Conservation (phyloP, 1,140 invertebrate genomes). For the Zaprionus davidi region DNA sequence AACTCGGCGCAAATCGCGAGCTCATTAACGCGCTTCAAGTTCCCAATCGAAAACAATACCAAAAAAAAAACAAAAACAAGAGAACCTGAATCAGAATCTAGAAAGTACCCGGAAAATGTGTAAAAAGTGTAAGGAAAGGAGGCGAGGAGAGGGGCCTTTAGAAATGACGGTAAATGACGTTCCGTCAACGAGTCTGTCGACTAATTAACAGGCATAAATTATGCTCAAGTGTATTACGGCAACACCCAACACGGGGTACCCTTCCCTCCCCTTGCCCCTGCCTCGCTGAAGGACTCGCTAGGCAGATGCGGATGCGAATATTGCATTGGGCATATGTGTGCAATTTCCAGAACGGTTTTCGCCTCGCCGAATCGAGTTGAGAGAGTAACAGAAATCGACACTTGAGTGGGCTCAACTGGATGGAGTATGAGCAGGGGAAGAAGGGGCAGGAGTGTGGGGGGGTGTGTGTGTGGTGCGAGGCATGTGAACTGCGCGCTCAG, state of each 20-base stretch:
- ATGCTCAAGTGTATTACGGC: conserved; percentile 77
- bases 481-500: neutral
- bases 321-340: conserved; percentile 28
- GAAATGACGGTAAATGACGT: conserved; percentile 57
- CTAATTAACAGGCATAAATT: conserved; percentile 82
- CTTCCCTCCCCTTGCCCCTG: no score
- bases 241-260: conserved; percentile 46
- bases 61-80: conserved; percentile 27
- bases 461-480: neutral
- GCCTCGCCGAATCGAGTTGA: conserved; percentile 41
- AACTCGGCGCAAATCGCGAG: conserved; percentile 27
- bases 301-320: neutral
- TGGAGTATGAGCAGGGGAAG: conserved; percentile 3
- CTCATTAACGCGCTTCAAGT: conserved; percentile 51
- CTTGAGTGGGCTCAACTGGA: conserved; percentile 62
- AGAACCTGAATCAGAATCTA: conserved; percentile 4
- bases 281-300: neutral
- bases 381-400: conserved; percentile 71
- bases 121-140: neutral
- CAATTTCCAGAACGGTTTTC: conserved; percentile 40
- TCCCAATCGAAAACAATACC: conserved; percentile 33
- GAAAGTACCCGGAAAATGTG: neutral
- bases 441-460: neutral
- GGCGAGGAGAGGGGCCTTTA: neutral
- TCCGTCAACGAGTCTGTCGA: conserved; percentile 39